These are phyloP conservation scores for Gymnocypris eckloni DNA, from an alignment of 2,797 vertebrate species.

Conservation along the genomic window DNA sequence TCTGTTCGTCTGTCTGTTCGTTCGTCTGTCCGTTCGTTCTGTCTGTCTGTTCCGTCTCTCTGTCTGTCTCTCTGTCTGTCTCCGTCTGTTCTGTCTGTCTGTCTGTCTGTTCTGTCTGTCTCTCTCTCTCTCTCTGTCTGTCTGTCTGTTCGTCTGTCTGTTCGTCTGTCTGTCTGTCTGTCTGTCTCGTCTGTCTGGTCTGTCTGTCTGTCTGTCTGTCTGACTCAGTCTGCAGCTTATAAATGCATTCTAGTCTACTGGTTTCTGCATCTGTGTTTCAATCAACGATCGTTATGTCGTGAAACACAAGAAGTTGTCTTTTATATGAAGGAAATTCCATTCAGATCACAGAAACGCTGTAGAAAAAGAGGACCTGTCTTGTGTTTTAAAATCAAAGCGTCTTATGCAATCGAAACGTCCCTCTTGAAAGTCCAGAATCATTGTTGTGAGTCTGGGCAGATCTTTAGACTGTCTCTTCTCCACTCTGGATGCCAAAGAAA, in stretches of 20 bases:
- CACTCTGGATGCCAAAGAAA: constrained; percentile 3
- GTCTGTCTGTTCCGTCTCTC: too few species aligned
- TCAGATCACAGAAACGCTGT: neutral
- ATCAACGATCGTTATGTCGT: neutral
- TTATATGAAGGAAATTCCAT: constrained; percentile 30
- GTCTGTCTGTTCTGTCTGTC: too few species aligned
- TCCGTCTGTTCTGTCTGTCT: too few species aligned
- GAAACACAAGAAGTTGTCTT: constrained; percentile 1
- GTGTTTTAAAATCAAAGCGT: constrained; percentile 22
- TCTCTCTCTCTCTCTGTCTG: too few species aligned
- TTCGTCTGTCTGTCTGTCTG: too few species aligned
- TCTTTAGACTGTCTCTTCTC: constrained; percentile 20
- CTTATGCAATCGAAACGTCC: constrained; percentile 15
- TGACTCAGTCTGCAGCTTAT: neutral
- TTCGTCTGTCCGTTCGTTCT: too few species aligned
- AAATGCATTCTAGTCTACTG: neutral
- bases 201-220: too few species aligned
- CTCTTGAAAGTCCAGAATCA: neutral
- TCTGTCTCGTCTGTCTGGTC: too few species aligned
- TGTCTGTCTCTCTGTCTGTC: too few species aligned
- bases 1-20: too few species aligned
- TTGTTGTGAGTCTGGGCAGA: constrained; percentile 35
- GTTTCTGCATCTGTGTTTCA: neutral
- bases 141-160: too few species aligned
- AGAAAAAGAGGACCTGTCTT: neutral